Conservation (phyloP, 1,140 invertebrate species). For the Helicoverpa armigera region DNA sequence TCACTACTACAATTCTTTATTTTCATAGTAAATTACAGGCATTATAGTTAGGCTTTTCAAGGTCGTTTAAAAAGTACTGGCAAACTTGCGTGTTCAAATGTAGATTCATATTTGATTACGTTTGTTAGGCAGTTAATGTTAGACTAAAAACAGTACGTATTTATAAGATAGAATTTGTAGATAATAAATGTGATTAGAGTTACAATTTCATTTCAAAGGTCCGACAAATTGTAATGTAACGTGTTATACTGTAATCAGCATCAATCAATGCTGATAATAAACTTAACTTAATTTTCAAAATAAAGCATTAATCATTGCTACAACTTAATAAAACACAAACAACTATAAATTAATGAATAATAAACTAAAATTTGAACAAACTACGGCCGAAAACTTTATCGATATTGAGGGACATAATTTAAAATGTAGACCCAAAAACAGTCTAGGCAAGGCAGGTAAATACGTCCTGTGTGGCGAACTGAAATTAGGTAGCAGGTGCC, state of each 20-base stretch:
- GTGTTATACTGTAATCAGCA: too few relatives aligned
- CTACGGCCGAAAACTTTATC: neutral
- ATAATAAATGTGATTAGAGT: neutral
- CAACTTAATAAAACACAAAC: too few relatives aligned
- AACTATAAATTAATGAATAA: too few relatives aligned
- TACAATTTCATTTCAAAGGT: neutral
- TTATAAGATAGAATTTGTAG: conserved; percentile 8
- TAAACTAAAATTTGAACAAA: neutral
- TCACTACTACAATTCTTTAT: neutral
- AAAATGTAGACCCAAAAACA: neutral
- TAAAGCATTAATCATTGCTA: too few relatives aligned
- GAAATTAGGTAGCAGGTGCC: conserved; percentile 16
- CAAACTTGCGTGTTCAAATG: neutral
- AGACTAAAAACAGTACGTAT: neutral
- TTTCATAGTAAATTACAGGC: neutral
- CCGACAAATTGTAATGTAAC: neutral
- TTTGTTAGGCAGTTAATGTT: neutral
- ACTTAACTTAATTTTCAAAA: too few relatives aligned
- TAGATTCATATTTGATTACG: conserved; percentile 13
- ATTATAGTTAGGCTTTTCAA: neutral
- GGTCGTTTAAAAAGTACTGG: neutral
- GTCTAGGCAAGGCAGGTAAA: neutral
- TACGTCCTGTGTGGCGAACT: neutral
- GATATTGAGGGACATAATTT: neutral
- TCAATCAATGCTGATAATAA: too few relatives aligned